Evolutionary conservation across 2,888 invertebrate species (phyloP).

Genomic region (Mechanitis mazaeus): DNA sequence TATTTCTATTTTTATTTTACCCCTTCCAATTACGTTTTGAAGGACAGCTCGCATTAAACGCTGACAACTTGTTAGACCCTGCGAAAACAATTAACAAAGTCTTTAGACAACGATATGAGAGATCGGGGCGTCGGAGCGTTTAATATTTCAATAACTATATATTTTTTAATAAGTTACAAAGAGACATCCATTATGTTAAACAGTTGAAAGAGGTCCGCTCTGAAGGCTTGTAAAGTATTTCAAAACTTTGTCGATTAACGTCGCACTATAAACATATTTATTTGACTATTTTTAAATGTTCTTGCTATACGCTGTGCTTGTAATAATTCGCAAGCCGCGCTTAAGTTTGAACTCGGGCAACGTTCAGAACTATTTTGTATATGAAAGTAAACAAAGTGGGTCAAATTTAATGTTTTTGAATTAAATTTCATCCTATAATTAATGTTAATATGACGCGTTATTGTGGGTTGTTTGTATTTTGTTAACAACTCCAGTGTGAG

Average conservation of each 20-base stretch:
- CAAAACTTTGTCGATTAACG: constrained; percentile 29
- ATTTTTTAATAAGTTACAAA: constrained; percentile 16
- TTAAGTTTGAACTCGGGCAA: constrained; percentile 24
- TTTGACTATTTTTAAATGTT: constrained; percentile 31
- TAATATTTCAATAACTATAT: constrained; percentile 13
- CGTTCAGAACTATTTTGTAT: constrained; percentile 14
- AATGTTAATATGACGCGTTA: constrained; percentile 19
- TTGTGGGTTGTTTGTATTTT: constrained; percentile 23
- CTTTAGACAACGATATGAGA: constrained; percentile 14
- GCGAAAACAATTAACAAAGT: constrained; percentile 27
- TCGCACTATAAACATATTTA: constrained; percentile 28
- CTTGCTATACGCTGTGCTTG: constrained; percentile 26
- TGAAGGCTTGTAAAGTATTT: constrained; percentile 31
- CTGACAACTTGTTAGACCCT: constrained; percentile 32
- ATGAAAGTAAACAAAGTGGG: constrained; percentile 12
- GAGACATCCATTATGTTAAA: constrained; percentile 12
- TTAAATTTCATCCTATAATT: constrained; percentile 7
- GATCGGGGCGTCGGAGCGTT: background rate
- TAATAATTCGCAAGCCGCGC: constrained; percentile 24
- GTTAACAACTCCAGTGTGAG: constrained; percentile 15
- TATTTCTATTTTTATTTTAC: constrained; percentile 43
- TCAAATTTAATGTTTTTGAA: constrained; percentile 14
- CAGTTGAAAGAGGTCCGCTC: constrained; percentile 24
- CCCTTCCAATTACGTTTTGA: constrained; percentile 38
- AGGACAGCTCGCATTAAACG: constrained; percentile 36